Conservation (phyloP, 2,888 invertebrate species). For the Gymnosoma rotundatum region DNA sequence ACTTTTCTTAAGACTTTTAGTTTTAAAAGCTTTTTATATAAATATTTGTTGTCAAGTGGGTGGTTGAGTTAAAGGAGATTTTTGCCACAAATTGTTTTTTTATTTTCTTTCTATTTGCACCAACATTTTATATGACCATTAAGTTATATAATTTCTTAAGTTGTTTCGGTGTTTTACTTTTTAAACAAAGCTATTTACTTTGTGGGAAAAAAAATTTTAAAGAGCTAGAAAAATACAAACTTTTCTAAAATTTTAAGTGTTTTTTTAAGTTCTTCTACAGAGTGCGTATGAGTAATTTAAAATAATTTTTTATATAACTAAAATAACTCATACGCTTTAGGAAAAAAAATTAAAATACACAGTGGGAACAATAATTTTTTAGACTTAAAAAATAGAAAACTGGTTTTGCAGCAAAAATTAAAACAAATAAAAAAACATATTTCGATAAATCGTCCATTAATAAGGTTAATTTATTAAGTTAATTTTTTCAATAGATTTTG, state of each 20-base stretch:
- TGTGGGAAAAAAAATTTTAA: constrained; percentile 2
- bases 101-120: not conserved
- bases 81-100: constrained; percentile 6
- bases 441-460: too few species aligned
- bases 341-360: too few species aligned
- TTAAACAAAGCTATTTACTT: constrained; percentile 4
- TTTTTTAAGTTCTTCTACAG: constrained; percentile 6
- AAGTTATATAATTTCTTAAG: constrained; percentile 23
- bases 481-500: too few species aligned
- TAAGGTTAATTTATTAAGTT: too few species aligned
- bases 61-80: not conserved
- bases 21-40: constrained; percentile 25
- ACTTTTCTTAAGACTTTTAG: constrained; percentile 24
- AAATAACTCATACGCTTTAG: not conserved
- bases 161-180: not conserved
- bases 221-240: constrained; percentile 10
- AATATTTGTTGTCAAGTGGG: constrained; percentile 7
- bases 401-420: too few species aligned
- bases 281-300: constrained; percentile 33
- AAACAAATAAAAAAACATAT: too few species aligned
- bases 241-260: constrained; percentile 26
- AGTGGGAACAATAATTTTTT: too few species aligned
- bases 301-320: not conserved
- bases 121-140: constrained; percentile 28
- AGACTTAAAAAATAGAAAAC: too few species aligned